phyloP scores from a whole-genome alignment of 1,140 invertebrate genomes.

The Nasonia longicornis region DNA sequence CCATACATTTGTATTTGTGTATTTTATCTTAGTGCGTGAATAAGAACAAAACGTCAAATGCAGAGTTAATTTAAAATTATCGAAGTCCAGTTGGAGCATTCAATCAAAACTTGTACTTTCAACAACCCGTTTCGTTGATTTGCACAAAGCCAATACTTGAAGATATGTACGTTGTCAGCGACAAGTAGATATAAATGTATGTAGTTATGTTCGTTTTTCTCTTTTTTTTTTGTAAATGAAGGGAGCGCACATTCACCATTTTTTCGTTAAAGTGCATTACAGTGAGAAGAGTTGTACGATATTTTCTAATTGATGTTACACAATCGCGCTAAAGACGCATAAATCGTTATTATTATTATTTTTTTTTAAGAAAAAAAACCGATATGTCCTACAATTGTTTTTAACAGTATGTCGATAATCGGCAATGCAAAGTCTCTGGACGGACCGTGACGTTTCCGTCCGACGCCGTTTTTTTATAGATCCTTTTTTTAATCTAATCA shows the following conservation, averaged over 20 bases:
- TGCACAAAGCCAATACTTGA: constrained; percentile 26
- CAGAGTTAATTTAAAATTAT: constrained; percentile 19
- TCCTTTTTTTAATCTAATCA: constrained; percentile 43
- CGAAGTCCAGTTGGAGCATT: constrained; percentile 30
- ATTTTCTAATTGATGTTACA: constrained; percentile 35
- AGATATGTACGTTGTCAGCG: constrained; percentile 29
- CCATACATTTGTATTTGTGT: not conserved
- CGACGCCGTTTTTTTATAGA: constrained; percentile 44
- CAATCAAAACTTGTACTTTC: constrained; percentile 37
- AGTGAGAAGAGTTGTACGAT: constrained; percentile 27
- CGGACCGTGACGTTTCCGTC: constrained; percentile 44
- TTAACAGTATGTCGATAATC: constrained; percentile 44
- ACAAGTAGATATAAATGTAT: constrained; percentile 34
- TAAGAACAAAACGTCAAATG: not conserved
- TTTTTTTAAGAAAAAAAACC: constrained; percentile 34
- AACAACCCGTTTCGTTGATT: constrained; percentile 34
- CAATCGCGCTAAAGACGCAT: constrained; percentile 21
- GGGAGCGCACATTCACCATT: constrained; percentile 14
- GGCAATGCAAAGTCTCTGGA: constrained; percentile 42
- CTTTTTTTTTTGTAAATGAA: constrained; percentile 17
- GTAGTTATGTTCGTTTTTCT: constrained; percentile 29
- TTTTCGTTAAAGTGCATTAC: constrained; percentile 28
- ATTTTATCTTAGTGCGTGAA: not conserved
- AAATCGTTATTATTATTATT: constrained; percentile 19
- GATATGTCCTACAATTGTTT: constrained; percentile 47